A percentile compares a stretch with the other conserved stretches of the same genome.
Evolutionary conservation across 2,888 invertebrate genomes (phyloP).

Genomic region (Tuberolachnus salignus): DNA sequence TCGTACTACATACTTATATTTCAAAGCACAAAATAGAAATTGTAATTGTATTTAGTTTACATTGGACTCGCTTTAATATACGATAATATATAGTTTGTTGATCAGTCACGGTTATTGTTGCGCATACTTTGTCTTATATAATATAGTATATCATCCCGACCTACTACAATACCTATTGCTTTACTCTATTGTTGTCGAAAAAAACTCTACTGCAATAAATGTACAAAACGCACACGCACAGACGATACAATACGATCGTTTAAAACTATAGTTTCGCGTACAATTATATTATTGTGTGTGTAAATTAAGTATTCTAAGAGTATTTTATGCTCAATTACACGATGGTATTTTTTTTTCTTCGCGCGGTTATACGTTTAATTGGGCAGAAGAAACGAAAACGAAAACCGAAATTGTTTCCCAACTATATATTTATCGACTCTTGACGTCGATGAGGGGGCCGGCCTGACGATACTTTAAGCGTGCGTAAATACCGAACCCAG

Average conservation of each 20-base stretch:
- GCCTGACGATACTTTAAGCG: not conserved
- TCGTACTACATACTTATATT: not conserved
- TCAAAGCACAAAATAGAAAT: not conserved
- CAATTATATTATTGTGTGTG: too few species aligned
- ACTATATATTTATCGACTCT: constrained; percentile 35
- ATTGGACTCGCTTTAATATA: constrained; percentile 19
- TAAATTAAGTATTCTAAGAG: too few species aligned
- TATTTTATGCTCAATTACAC: too few species aligned
- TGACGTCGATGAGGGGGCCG: not conserved
- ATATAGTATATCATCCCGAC: too few species aligned
- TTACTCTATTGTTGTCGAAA: not conserved
- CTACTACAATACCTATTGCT: too few species aligned
- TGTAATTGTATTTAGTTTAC: constrained; percentile 32
- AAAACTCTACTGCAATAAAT: not conserved
- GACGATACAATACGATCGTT: too few species aligned
- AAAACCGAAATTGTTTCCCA: constrained; percentile 15
- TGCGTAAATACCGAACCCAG: not conserved
- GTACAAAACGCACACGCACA: not conserved
- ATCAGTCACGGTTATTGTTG: constrained; percentile 45
- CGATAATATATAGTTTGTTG: not conserved
- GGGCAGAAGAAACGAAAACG: constrained; percentile 8
- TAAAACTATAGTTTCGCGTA: too few species aligned
- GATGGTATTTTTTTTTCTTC: not conserved
- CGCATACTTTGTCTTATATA: not conserved
- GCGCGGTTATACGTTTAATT: constrained; percentile 9